Conservation (phyloP, 2,113 vertebrate genomes). For the Synodontis membranacea region DNA sequence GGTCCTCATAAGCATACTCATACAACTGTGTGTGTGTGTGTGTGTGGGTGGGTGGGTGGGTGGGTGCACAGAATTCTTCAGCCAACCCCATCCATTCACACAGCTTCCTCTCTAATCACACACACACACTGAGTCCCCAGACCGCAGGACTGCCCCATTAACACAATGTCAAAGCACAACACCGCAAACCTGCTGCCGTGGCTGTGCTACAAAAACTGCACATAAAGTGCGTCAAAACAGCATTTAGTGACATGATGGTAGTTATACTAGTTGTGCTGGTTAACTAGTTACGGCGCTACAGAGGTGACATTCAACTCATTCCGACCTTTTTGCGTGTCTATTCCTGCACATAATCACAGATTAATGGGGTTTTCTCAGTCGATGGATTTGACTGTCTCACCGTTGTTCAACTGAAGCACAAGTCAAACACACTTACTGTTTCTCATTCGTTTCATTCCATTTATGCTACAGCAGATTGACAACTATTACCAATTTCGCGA, state of each 20-base stretch:
- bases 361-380: neutral
- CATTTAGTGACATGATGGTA: neutral
- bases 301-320: neutral
- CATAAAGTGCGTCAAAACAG: neutral
- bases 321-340: neutral
- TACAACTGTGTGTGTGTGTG: neutral
- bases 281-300: neutral
- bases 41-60: neutral
- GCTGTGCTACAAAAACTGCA: conserved; percentile 1
- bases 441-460: neutral
- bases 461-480: neutral
- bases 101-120: conserved; percentile 39
- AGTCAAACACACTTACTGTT: neutral
- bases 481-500: too few relatives aligned
- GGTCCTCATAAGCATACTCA: neutral
- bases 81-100: conserved; percentile 58
- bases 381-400: neutral
- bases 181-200: neutral
- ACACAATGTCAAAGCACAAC: neutral
- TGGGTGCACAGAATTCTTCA: conserved; percentile 13
- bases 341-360: too few relatives aligned
- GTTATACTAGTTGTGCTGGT: neutral
- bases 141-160: neutral
- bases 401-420: too few relatives aligned
- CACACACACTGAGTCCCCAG: conserved; percentile 10